Conservation (phyloP, 2,797 vertebrate genomes). For the Mormyrops boulengeri region DNA sequence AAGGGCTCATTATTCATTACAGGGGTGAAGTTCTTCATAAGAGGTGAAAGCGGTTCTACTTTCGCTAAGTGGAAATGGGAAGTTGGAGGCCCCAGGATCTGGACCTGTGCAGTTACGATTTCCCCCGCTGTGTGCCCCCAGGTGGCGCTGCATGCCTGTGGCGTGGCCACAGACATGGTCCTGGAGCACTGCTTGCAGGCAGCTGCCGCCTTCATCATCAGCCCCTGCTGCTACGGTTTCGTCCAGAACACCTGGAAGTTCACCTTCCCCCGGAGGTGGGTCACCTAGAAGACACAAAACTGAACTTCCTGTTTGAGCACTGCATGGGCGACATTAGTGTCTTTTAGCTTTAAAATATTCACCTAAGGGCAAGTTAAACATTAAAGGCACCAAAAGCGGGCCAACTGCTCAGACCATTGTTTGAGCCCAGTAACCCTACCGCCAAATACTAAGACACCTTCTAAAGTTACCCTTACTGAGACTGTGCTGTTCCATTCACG, state of each 20-base stretch:
- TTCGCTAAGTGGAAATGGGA: not conserved
- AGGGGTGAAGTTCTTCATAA: not conserved
- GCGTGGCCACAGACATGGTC: constrained; percentile 97
- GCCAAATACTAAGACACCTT: constrained; percentile 21
- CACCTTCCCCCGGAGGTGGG: constrained; percentile 86
- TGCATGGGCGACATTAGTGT: not conserved
- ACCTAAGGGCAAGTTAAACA: constrained; percentile 28
- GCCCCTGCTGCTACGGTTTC: constrained; percentile 96
- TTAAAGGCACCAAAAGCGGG: not conserved
- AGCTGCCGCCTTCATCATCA: constrained; percentile 77
- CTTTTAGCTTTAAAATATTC: not conserved
- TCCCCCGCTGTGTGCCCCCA: constrained; percentile 35
- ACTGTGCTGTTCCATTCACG: constrained; percentile 8
- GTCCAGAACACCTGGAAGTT: constrained; percentile 91
- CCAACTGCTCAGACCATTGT: constrained; percentile 18
- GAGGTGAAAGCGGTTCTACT: not conserved
- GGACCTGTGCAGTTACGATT: not conserved
- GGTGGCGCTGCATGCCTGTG: constrained; percentile 94
- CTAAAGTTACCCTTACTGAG: not conserved
- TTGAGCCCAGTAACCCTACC: constrained; percentile 4
- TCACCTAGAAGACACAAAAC: not conserved
- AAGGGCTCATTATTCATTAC: not conserved
- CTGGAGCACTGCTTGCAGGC: constrained; percentile 78
- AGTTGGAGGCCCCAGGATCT: not conserved
- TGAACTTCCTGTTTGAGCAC: not conserved